Evolutionary conservation across 2,797 vertebrate species (phyloP), one percentile per base, ranked within the genome.

Genomic region (Cossypha heuglini): DNA sequence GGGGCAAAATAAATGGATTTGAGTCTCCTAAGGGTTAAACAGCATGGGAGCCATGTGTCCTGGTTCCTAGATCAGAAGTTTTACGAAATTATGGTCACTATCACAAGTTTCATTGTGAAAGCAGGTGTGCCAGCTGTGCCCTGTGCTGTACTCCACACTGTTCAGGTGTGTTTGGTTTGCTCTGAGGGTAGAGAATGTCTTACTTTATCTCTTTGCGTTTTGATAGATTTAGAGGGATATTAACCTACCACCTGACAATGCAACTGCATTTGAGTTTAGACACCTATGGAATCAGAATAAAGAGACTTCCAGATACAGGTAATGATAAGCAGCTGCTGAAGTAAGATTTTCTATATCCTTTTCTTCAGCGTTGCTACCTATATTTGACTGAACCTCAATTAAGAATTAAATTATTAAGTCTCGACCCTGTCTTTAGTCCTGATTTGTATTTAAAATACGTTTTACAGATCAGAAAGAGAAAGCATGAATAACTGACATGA

Each of bases 331-430:
- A 75, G 40, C 66, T 86, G 74, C 76, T 88, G 69, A 92, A 95
- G 83, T 81, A 66, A 92, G 51, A 90, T 92, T 93, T 92, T 79
- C 63, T 93, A 43, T 18, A n/a, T 94, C 25, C 18, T 79, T 90
- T 88, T 84, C 38, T 81, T 81, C 15, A 14, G 1, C 1, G 5
- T 62, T 72, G 62, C 67, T 94, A 75, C 90, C 49, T 86, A 3
- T 79, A 72, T 92, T 84, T 58, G 43, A 51, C 69, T 92, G 83
- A 93, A 90, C 83, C 76, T 96, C 88, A 94, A 75, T 92, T 94
- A 96, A 93, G 69, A 90, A 62, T 38, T 78, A 84, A 92, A 92
- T 94, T 88, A 62, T 51, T 55, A 90, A 95, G 83, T 81, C 86
- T 79, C 91, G 71, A 91, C 81, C 71, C 52, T 59, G 51, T 81